Base-by-base conservation (phyloP, 2,888 invertebrate species). In the Patella caerulea region DNA sequence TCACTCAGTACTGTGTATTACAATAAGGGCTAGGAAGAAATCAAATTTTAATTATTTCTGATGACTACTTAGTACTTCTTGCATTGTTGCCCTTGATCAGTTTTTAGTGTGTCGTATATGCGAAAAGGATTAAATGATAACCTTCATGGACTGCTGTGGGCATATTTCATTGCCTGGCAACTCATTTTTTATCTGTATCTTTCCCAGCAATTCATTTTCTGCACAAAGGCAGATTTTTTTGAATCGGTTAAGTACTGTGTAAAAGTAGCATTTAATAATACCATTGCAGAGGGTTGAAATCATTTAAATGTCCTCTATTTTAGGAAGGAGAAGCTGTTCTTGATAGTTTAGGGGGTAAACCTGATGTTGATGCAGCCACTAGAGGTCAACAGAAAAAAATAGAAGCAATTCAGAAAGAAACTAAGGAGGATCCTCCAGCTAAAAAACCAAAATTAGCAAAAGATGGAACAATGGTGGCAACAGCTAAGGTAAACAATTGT, bases 391-490 rank as follows among this genome's bases (percentile, higher is more conserved):
- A 90, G 81, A 87, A 88, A 72, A 86, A 88, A 71, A 83, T 89
- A 55, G 87, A 88, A 17, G 87, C 88, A 4, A 84, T 89, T 54
- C 84, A 85, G 65, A 82, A 85, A 1, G 89, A 89, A 74, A 76
- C 75, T 12, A 74, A 79, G 11, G 78, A 78, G 3, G 84, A 85
- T 74, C 84, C 89, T 2, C 84, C 88, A 7, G 80, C 86, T 1
- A 90, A 90, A 81, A 90, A 90, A 83, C 75, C 87, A 3, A 85
- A 83, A 69, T 78, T 90, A 75, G 81, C 87, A 12, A 89, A 88
- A 81, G 88, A 86, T 29, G 82, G 82, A 24, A 90, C 90, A 4
- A 90, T 90, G 90, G 86, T 86, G n/a, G 89, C 82, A 29, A 91
- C 91, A 45, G 88, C 90, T 29, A 89, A 90, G 88, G 90, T 90